Conservation (phyloP, 1,140 invertebrate species). For the Drosophila elegans region DNA sequence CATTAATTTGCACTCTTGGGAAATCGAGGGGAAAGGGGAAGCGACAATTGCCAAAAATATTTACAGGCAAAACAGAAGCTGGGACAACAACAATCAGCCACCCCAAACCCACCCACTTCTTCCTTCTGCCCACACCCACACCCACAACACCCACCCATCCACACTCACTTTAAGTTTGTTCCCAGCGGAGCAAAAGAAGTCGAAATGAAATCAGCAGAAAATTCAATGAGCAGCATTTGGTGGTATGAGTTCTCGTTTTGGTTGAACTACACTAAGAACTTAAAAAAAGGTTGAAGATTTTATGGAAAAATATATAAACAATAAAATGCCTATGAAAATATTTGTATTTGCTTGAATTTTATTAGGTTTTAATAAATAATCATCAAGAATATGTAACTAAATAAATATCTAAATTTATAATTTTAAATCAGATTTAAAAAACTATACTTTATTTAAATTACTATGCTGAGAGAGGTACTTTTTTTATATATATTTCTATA, state of each 20-base stretch:
- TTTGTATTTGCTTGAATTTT: no score
- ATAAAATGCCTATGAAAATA: no score
- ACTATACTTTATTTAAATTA: no score
- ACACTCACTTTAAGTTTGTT: conserved; percentile 59
- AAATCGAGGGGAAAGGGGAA: conserved; percentile 7
- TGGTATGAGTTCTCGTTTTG: neutral
- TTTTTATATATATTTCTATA: no score
- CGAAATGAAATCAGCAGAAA: conserved; percentile 83
- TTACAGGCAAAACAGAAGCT: conserved; percentile 78
- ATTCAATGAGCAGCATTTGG: conserved; percentile 67
- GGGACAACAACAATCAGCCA: conserved; percentile 54
- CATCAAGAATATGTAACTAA: no score
- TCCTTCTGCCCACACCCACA: neutral
- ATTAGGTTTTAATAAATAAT: no score
- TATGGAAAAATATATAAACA: neutral
- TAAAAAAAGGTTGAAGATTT: no score
- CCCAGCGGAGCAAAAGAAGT: conserved; percentile 82
- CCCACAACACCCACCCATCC: conserved; percentile 3
- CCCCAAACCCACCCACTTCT: conserved; percentile 41
- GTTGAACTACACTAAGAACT: neutral
- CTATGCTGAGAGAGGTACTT: no score
- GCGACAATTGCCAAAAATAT: conserved; percentile 81
- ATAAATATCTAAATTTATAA: no score
- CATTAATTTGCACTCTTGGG: conserved; percentile 72
- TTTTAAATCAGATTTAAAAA: no score